phyloP scores from a whole-genome alignment of 2,888 invertebrate species.

The Flexamia atlantica region DNA sequence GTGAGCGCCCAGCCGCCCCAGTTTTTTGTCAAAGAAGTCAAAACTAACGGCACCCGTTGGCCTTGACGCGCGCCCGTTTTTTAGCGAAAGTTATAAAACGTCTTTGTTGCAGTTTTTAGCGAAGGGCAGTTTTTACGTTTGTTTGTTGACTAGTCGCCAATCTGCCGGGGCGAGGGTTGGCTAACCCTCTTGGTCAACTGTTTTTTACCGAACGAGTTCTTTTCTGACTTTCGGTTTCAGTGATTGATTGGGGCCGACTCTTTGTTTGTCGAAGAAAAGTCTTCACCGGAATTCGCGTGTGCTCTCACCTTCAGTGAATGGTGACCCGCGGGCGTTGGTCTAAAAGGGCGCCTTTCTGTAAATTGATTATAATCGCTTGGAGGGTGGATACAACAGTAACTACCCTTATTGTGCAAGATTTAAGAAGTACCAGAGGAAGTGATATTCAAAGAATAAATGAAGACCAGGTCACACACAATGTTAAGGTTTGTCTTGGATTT shows the following conservation, averaged over 20 bases:
- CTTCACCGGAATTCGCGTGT: not conserved
- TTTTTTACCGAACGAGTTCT: slow-evolving; percentile 42
- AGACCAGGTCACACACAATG: too few species aligned
- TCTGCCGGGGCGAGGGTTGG: not conserved
- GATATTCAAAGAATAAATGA: too few species aligned
- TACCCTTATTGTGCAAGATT: too few species aligned
- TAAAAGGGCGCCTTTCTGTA: not conserved
- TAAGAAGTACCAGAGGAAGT: too few species aligned
- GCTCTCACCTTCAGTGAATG: slow-evolving; percentile 11
- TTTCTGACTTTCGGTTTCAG: slow-evolving; percentile 39
- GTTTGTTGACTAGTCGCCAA: slow-evolving; percentile 28
- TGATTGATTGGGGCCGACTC: slow-evolving; percentile 26
- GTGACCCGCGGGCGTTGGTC: not conserved
- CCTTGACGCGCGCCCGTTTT: slow-evolving; percentile 14
- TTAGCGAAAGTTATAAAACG: slow-evolving; percentile 50
- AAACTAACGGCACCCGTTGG: slow-evolving; percentile 20
- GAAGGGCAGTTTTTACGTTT: slow-evolving; percentile 43
- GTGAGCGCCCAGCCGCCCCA: slow-evolving; percentile 32
- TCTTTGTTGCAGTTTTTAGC: slow-evolving; percentile 35
- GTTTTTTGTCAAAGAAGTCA: slow-evolving; percentile 44
- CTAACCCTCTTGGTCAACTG: slow-evolving; percentile 15
- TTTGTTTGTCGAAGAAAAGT: slow-evolving; percentile 9
- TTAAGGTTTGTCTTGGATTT: too few species aligned
- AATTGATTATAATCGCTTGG: not conserved
- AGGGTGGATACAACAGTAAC: too few species aligned